Evolutionary conservation across 2,797 vertebrate species (phyloP).

Genomic region (Gymnothorax javanicus): DNA sequence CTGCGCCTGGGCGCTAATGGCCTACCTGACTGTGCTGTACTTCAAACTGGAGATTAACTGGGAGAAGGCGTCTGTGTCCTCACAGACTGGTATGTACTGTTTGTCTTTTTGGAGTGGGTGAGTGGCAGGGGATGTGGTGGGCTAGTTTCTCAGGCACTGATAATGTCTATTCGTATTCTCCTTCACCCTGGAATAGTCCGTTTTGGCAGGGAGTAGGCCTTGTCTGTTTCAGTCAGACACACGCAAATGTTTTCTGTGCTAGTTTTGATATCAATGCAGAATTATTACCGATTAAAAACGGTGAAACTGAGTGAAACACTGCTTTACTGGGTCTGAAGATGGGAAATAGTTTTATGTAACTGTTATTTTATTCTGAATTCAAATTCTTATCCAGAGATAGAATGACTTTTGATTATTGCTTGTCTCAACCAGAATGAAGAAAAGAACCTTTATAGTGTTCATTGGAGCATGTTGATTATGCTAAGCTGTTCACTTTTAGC

Average conservation of each 20-base stretch:
- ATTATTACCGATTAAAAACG: not conserved
- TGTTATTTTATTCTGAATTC: no score
- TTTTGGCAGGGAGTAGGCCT: no score
- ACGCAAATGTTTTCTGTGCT: not conserved
- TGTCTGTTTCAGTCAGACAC: no score
- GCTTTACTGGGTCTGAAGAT: not conserved
- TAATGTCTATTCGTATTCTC: no score
- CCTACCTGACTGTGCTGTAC: conserved; percentile 57
- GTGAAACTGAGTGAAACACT: not conserved
- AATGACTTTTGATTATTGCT: no score
- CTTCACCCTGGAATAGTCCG: no score
- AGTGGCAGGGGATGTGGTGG: no score
- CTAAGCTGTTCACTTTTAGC: not conserved
- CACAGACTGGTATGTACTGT: conserved; percentile 68
- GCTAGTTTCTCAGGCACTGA: no score
- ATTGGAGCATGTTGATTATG: no score
- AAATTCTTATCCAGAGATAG: not conserved
- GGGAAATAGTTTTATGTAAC: no score
- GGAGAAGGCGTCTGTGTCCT: conserved; percentile 63
- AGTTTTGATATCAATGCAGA: not conserved
- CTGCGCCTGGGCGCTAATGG: conserved; percentile 55
- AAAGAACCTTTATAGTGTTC: no score
- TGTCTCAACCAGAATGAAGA: no score
- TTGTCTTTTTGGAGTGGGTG: not conserved
- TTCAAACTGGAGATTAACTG: conserved; percentile 76